Evolutionary conservation across 2,113 vertebrate genomes (phyloP).

Genomic region (Gnathonemus echidnorhynchus): DNA sequence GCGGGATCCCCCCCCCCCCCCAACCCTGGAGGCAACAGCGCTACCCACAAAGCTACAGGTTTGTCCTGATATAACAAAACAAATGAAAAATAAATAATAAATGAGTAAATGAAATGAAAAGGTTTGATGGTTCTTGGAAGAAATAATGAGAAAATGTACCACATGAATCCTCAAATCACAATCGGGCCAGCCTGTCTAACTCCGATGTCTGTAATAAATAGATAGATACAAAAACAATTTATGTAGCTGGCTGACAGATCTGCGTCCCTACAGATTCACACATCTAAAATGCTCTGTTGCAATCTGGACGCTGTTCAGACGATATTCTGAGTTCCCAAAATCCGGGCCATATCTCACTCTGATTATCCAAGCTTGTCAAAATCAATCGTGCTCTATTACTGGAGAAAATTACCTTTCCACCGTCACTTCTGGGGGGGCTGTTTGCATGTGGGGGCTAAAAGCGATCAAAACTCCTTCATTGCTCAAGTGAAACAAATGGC

Average conservation of each 20-base stretch:
- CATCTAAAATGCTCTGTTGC: not conserved
- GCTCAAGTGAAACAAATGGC: not conserved
- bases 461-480: not conserved
- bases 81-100: not conserved
- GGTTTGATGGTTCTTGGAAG: not conserved
- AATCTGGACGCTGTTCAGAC: not conserved
- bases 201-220: not conserved
- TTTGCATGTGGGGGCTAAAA: not conserved
- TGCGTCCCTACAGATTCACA: not conserved
- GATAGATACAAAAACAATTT: constrained; percentile 4
- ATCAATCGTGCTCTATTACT: constrained; percentile 4
- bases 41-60: not conserved
- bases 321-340: not conserved
- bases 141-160: not conserved
- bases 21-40: not conserved
- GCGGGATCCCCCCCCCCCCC: not conserved
- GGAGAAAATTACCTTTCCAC: constrained; percentile 4
- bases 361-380: constrained; percentile 1
- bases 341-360: not conserved
- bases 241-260: not conserved
- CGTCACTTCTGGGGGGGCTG: not conserved
- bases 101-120: not conserved
- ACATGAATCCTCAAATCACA: not conserved
- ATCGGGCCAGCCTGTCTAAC: not conserved
- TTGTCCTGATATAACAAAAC: not conserved